Evolutionary conservation across 2,888 invertebrate genomes (phyloP), one percentile per base, ranked within the genome.

Genomic region (Dichetophora obliterata): DNA sequence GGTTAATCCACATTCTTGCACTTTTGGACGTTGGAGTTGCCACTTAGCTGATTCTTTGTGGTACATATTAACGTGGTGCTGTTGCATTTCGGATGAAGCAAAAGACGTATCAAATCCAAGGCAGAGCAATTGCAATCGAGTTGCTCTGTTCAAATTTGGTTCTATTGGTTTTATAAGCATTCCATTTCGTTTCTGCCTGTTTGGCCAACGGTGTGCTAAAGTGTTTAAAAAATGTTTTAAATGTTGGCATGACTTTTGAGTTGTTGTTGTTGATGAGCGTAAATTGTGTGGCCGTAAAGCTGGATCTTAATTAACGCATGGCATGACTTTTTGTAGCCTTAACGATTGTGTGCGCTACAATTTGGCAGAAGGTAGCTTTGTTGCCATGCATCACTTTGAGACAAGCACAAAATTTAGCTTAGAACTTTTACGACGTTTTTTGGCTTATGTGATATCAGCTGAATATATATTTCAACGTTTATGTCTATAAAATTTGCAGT

Each of bases 1-100:
- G 72, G 72, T 79, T 79, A 77, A 79, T 79, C 78, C 72, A 52
- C 78, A 78, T 78, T 77, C 78, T 66, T 59, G 37, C 68, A 22
- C 75, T 77, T 61, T 19, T n/a, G 14, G 27, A 22, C 22, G 27
- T 68, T 50, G 37, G 43, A 19, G n/a, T 14, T 50, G 54, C n/a
- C n/a, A 57, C 34, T 57, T 70, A 19, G 37, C 66, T 14, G 9
- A n/a, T 22, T 68, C 43, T 4, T 68, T 24, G 68, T 22, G n/a
- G 5, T 54, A 22, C 19, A 22, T 54, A 54, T 54, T 54, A 3
- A 43, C 43, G 43, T 27, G n/a, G 16, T 43, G 22, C 31, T 22
- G 22, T 68, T 66, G 66, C 11, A 66, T n/a, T 66, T 48, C 11
- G 63, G 50, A 11, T 59, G 59, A 59, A 59, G 24, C 22, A 22